Evolutionary conservation across 1,140 invertebrate genomes (phyloP), one percentile per base, ranked within the genome.

Genomic region (Nasonia vitripennis): DNA sequence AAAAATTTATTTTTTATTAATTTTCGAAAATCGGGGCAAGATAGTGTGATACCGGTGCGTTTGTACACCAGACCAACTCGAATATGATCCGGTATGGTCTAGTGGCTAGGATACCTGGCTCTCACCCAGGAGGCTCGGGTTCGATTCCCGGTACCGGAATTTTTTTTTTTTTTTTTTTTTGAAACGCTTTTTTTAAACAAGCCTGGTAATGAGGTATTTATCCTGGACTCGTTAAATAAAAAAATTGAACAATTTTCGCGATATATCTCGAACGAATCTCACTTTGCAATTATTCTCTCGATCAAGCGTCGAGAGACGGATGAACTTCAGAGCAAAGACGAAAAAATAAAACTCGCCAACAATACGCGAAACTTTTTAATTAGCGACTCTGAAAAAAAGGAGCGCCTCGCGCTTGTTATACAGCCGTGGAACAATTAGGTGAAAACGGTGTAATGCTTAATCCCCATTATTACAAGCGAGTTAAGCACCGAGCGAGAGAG

Each of bases 31-130:
- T 37, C 5, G 34, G 5, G 34, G 34, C 34, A 37, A 37, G 34
- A 37, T 37, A 37, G 34, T 37, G 34, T 37, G 34, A 37, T 37
- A 37, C 34, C 34, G 34, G 34, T 37, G 34, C 5, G 3, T 37
- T 37, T 37, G 3, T 6, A 37, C 34, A 6, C 34, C 3, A 37
- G 34, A 37, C 34, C 34, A 4, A 6, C 0, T 37, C 5, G 0
- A 37, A 37, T 37, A 37, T 37, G 5, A 37, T 78, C 89, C 89
- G 89, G 88, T 90, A 90, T 94, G 92, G 93, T 94, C 95, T 96
- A 96, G 95, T 96, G 96, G 95, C 95, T 96, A 96, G 95, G 95
- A 96, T 96, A 96, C 94, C 95, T 95, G 95, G 95, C 95, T 96
- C 94, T 96, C 95, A 96, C 95, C 95, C 95, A 95, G 95, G 94